Evolutionary conservation across 2,113 vertebrate species (phyloP).

Genomic region (Phalacrocorax pelagicus): DNA sequence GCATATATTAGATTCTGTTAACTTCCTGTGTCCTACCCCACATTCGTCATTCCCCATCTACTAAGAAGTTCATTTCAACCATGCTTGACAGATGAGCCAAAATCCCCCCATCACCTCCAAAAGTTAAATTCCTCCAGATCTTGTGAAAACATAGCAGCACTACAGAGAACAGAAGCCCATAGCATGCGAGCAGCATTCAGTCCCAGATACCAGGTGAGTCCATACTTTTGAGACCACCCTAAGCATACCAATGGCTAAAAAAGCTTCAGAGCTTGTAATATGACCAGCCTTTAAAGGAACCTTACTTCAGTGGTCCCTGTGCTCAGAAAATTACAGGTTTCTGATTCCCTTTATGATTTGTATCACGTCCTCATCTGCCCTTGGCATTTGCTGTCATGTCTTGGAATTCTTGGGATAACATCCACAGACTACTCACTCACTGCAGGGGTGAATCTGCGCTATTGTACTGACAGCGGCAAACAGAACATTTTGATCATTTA

Average conservation of each 20-base stretch:
- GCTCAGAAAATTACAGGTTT: not conserved
- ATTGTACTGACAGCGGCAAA: not conserved
- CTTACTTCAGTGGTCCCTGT: not conserved
- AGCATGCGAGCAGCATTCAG: not conserved
- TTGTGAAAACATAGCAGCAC: not conserved
- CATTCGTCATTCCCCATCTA: not conserved
- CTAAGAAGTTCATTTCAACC: not conserved
- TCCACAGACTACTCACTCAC: not conserved
- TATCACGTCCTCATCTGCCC: not conserved
- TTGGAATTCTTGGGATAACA: not conserved
- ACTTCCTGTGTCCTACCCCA: not conserved
- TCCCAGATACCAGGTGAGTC: not conserved
- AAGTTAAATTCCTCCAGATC: not conserved
- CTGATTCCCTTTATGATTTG: not conserved
- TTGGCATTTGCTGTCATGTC: not conserved
- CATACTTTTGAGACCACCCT: fast-evolving
- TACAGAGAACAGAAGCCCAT: not conserved
- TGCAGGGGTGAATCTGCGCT: not conserved
- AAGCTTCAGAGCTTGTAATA: not conserved
- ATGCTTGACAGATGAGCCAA: not conserved
- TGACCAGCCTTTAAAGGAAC: not conserved
- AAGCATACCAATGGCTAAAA: not conserved
- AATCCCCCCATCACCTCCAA: not conserved
- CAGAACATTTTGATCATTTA: not conserved
- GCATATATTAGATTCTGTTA: not conserved